Conservation (phyloP, 2,888 invertebrate genomes). For the Lymantria monacha region DNA sequence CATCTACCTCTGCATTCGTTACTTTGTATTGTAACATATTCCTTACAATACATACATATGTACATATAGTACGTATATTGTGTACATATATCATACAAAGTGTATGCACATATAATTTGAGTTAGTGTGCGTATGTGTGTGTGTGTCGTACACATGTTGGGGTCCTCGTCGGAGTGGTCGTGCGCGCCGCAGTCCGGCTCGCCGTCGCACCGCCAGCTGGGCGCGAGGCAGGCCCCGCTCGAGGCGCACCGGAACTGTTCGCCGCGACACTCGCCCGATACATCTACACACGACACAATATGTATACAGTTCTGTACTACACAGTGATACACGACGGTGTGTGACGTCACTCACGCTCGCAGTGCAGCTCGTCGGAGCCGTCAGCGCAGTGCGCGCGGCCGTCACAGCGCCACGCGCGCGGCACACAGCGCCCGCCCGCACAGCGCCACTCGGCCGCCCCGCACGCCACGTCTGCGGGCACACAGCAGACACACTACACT, state of each 20-base stretch:
- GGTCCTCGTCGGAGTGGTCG: conserved; percentile 87
- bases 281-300: conserved; percentile 53
- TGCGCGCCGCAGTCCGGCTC: conserved; percentile 88
- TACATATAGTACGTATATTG: too few relatives aligned
- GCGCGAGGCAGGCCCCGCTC: conserved; percentile 88
- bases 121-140: too few relatives aligned
- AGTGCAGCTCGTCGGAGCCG: conserved; percentile 84
- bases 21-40: too few relatives aligned
- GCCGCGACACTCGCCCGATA: conserved; percentile 81
- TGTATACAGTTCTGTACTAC: too few relatives aligned
- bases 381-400: conserved; percentile 84
- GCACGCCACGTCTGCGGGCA: conserved; percentile 40
- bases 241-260: conserved; percentile 89
- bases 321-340: too few relatives aligned
- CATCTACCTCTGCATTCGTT: too few relatives aligned
- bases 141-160: conserved; percentile 82
- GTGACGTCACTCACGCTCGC: conserved; percentile 61
- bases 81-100: too few relatives aligned
- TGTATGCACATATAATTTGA: too few relatives aligned
- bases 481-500: too few relatives aligned
- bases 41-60: too few relatives aligned
- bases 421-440: conserved; percentile 84
- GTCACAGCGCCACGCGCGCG: conserved; percentile 84
- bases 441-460: conserved; percentile 79
- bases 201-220: conserved; percentile 90